A percentile compares a stretch with the other conserved stretches of the same genome.
Evolutionary conservation across 2,888 invertebrate genomes (phyloP).

Genomic region (Athalia rosae): DNA sequence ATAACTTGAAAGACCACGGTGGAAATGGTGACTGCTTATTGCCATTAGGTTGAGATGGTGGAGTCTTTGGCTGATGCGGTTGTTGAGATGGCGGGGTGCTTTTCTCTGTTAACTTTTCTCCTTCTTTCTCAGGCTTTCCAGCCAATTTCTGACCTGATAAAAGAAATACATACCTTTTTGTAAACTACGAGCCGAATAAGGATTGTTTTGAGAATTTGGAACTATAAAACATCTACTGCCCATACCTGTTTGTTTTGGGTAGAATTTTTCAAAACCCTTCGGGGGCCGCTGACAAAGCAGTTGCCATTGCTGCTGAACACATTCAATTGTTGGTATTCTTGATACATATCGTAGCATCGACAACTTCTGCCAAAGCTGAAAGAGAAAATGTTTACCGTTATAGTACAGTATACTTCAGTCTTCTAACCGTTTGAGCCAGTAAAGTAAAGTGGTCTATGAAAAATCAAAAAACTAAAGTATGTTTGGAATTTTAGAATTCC

Average conservation of each 20-base stretch:
- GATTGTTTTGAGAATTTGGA: not conserved
- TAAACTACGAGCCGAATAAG: too few relatives aligned
- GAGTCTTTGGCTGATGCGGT: constrained; percentile 58
- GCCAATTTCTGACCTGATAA: constrained; percentile 43
- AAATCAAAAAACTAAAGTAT: too few relatives aligned
- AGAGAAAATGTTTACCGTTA: constrained; percentile 35
- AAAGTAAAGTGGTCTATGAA: too few relatives aligned
- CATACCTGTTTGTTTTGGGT: constrained; percentile 69
- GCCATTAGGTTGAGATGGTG: constrained; percentile 72
- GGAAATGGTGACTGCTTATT: constrained; percentile 69
- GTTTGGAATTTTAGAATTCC: too few relatives aligned
- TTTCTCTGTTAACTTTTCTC: constrained; percentile 52
- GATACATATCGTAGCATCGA: constrained; percentile 67
- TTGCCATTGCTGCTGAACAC: constrained; percentile 79
- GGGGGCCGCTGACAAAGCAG: constrained; percentile 87
- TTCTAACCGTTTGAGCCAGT: too few relatives aligned
- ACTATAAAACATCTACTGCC: not conserved
- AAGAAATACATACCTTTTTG: not conserved
- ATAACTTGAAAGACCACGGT: constrained; percentile 80
- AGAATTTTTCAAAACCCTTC: constrained; percentile 96
- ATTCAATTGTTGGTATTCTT: constrained; percentile 77
- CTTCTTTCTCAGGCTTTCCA: constrained; percentile 47
- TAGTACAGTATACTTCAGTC: too few relatives aligned
- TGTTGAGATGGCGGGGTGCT: constrained; percentile 25
- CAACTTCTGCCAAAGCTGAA: constrained; percentile 71